Percentiles rank a stretch among this genome's conserved stretches.
phyloP scores from a whole-genome alignment of 2,888 invertebrate species.

The Schizotus pectinicornis region DNA sequence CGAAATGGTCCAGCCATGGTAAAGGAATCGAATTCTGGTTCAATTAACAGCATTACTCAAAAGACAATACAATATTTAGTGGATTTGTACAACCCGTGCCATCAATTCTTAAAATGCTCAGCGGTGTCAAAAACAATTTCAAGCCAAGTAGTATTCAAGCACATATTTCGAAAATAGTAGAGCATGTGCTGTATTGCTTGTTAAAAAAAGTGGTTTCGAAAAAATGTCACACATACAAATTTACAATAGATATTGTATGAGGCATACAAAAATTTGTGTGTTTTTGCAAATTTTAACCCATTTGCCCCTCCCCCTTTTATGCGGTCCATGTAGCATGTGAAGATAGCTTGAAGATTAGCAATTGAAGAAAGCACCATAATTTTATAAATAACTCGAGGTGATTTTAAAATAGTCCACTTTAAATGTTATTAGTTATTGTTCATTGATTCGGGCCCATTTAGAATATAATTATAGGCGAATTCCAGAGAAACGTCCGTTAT shows the following conservation, averaged over 20 bases:
- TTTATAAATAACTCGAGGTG: constrained; percentile 50
- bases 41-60: constrained; percentile 24
- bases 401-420: constrained; percentile 49
- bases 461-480: constrained; percentile 41
- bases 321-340: constrained; percentile 60
- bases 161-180: constrained; percentile 38
- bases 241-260: constrained; percentile 54
- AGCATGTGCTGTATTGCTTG: constrained; percentile 35
- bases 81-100: constrained; percentile 32
- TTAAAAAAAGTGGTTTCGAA: constrained; percentile 30
- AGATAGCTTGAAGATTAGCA: constrained; percentile 60
- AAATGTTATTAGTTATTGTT: constrained; percentile 46
- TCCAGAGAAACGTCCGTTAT: constrained; percentile 44
- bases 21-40: constrained; percentile 13
- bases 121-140: constrained; percentile 34
- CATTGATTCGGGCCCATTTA: constrained; percentile 49
- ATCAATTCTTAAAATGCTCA: constrained; percentile 39
- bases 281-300: constrained; percentile 53
- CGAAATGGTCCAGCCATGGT: constrained; percentile 44
- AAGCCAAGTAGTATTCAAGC: constrained; percentile 36
- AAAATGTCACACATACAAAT: constrained; percentile 58
- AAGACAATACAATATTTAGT: constrained; percentile 26
- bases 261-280: constrained; percentile 58
- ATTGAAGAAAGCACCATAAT: constrained; percentile 59
- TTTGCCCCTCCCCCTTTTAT: constrained; percentile 58